Percentiles rank a stretch among this genome's conserved stretches.
Conservation (phyloP, 2,797 vertebrate species). For the Diplodus puntazzo region DNA sequence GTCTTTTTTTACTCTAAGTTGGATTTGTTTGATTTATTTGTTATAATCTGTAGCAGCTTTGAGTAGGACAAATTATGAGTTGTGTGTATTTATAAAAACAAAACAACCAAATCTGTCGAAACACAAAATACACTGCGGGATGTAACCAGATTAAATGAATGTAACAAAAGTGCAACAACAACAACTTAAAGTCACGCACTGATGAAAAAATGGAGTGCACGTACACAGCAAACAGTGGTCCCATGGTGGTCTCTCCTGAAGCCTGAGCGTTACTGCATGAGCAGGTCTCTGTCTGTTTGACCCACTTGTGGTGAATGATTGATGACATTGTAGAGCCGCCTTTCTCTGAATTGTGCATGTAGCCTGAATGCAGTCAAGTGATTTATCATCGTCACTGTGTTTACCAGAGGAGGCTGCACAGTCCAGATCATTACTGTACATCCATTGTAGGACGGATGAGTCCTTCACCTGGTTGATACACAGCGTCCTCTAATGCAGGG, state of each 20-base stretch:
- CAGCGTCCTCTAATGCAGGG: background rate
- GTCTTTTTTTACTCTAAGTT: no score
- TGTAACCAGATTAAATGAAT: background rate
- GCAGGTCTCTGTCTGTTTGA: constrained; percentile 44
- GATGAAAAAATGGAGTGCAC: background rate
- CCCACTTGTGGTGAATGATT: constrained; percentile 60
- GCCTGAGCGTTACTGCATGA: background rate
- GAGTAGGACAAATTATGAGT: background rate
- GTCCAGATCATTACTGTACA: background rate
- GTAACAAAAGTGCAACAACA: background rate
- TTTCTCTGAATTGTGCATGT: constrained; percentile 38
- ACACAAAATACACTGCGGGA: background rate
- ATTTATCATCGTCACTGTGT: constrained; percentile 33
- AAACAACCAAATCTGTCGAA: background rate
- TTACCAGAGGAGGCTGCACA: constrained; percentile 1
- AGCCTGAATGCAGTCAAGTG: constrained; percentile 28
- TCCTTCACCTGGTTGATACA: constrained; percentile 14
- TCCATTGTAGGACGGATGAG: background rate
- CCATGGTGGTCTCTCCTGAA: constrained; percentile 8
- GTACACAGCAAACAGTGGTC: background rate
- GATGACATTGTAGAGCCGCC: constrained; percentile 25
- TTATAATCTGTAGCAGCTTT: background rate
- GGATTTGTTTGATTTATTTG: no score
- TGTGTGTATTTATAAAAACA: background rate
- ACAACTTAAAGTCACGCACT: background rate